Percentiles rank a stretch among this genome's conserved stretches.
Evolutionary conservation across 2,113 vertebrate species (phyloP).

Genomic region (Apistogramma diplotaenia): DNA sequence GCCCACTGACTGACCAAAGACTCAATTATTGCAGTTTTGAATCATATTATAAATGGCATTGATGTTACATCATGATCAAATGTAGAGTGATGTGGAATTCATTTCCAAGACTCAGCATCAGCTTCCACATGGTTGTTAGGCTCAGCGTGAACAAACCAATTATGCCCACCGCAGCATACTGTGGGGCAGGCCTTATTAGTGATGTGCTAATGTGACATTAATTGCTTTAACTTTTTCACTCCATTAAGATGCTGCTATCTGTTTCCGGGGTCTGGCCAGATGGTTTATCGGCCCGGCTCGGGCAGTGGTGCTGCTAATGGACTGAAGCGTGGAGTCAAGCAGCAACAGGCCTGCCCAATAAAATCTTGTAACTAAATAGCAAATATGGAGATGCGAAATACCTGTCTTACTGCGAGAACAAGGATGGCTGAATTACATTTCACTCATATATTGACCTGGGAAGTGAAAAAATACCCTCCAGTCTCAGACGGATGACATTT

Average conservation of each 20-base stretch:
- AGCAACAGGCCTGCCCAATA: constrained; percentile 48
- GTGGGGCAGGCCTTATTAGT: constrained; percentile 71
- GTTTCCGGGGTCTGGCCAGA: constrained; percentile 71
- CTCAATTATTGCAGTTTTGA: neutral
- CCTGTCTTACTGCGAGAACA: constrained; percentile 32
- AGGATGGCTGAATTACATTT: neutral
- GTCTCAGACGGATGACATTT: neutral
- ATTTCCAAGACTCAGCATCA: neutral
- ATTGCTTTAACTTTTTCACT: constrained; percentile 79
- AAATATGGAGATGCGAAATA: constrained; percentile 30
- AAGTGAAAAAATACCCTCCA: neutral
- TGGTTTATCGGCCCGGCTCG: constrained; percentile 69
- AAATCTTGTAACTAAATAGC: constrained; percentile 46
- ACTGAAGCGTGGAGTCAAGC: constrained; percentile 58
- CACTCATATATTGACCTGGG: neutral
- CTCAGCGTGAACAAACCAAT: constrained; percentile 24
- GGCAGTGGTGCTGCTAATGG: constrained; percentile 63
- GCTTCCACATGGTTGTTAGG: constrained; percentile 2
- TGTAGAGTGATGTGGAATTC: neutral
- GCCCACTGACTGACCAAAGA: neutral
- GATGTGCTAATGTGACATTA: constrained; percentile 76
- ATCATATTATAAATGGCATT: neutral
- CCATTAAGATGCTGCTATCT: constrained; percentile 75
- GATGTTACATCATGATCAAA: neutral
- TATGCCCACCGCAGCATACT: constrained; percentile 35